These are phyloP conservation scores for Actinopyga echinites DNA, from an alignment of 53 echinoderm and acorn worm species.

Conservation along the genomic window DNA sequence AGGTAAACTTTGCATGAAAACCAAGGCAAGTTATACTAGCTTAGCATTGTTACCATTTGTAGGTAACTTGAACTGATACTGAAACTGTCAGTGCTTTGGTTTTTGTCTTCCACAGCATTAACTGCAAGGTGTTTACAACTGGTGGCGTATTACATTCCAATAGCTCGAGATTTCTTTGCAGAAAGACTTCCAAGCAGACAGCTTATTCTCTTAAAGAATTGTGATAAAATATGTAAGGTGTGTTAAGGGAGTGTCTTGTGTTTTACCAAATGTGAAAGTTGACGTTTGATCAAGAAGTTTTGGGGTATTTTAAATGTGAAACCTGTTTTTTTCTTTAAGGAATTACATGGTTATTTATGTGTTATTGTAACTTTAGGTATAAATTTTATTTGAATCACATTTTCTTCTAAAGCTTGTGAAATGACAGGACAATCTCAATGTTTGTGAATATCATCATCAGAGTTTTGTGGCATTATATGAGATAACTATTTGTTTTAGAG, in stretches of 20 bases:
- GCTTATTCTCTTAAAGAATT: constrained; percentile 75
- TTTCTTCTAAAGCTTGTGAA: too few relatives aligned
- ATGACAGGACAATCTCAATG: too few relatives aligned
- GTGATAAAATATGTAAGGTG: constrained; percentile 98
- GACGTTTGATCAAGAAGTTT: too few relatives aligned
- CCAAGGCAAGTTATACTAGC: neutral
- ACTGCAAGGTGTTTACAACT: constrained; percentile 95
- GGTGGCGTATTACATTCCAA: constrained; percentile 90
- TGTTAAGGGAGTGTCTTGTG: neutral
- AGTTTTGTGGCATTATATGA: too few relatives aligned
- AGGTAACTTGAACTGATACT: neutral
- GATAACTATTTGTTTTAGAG: too few relatives aligned
- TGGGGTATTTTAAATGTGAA: too few relatives aligned
- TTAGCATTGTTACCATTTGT: neutral
- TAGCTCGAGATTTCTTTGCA: constrained; percentile 88
- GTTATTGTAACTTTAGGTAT: neutral
- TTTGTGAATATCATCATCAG: too few relatives aligned
- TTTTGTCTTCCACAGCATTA: constrained; percentile 57
- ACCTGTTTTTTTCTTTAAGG: too few relatives aligned
- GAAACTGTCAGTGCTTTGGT: neutral
- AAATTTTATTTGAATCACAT: too few relatives aligned
- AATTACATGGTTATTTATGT: too few relatives aligned
- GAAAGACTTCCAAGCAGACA: constrained; percentile 73
- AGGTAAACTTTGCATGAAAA: neutral
- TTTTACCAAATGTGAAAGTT: too few relatives aligned